Conservation (phyloP, 2,888 invertebrate species). For the Xestia rhomboidea region DNA sequence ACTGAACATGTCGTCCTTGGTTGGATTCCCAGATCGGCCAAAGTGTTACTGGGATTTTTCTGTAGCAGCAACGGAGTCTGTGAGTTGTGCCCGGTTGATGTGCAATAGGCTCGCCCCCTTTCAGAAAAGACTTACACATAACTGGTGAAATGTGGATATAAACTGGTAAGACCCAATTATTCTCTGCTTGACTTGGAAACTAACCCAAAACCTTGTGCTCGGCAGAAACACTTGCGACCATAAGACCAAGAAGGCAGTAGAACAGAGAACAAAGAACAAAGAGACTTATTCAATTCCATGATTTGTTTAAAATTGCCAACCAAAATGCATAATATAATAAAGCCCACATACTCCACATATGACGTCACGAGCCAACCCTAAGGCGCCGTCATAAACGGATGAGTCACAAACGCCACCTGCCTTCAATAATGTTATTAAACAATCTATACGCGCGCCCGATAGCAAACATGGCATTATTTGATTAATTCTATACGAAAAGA, state of each 20-base stretch:
- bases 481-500: constrained; percentile 66
- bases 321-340: constrained; percentile 6
- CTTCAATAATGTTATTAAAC: constrained; percentile 72
- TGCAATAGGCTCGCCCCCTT: background rate
- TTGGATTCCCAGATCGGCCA: background rate
- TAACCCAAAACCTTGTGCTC: background rate
- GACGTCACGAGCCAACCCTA: constrained; percentile 56
- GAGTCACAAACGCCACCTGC: constrained; percentile 76
- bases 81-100: background rate
- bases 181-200: background rate
- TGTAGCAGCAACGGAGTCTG: background rate
- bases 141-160: background rate
- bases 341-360: background rate
- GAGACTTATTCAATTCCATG: background rate
- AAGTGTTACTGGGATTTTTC: background rate
- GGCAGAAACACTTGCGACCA: background rate
- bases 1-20: background rate
- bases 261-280: background rate
- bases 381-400: constrained; percentile 67
- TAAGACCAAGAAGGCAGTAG: background rate
- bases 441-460: constrained; percentile 58
- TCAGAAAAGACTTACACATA: background rate
- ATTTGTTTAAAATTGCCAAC: background rate
- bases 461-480: constrained; percentile 68
- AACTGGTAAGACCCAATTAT: background rate